phyloP scores from a whole-genome alignment of 1,140 invertebrate genomes.

The Varroa destructor region DNA sequence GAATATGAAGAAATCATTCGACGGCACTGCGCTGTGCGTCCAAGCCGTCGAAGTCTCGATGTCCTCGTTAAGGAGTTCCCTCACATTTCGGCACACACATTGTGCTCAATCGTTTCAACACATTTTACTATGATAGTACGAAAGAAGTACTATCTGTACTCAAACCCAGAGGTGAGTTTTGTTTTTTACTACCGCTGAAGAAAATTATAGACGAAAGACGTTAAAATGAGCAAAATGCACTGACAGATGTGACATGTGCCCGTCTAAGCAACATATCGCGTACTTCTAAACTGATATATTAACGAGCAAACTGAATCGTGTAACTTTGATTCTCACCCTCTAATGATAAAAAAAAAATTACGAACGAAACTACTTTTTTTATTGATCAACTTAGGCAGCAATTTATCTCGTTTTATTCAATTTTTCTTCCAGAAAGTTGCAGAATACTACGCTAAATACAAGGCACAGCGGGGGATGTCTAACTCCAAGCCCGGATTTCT shows the following conservation, averaged over 20 bases:
- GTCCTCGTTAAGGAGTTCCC: slow-evolving; percentile 13
- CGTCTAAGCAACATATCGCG: too few species aligned
- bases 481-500: slow-evolving; percentile 6
- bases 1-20: slow-evolving; percentile 15
- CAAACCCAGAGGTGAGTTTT: not conserved
- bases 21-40: not conserved
- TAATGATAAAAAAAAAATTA: too few species aligned
- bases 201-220: too few species aligned
- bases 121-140: not conserved
- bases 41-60: not conserved
- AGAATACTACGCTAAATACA: not conserved
- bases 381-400: too few species aligned
- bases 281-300: too few species aligned
- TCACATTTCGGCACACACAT: not conserved
- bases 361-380: too few species aligned
- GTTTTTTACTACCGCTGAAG: too few species aligned
- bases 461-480: not conserved
- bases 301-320: too few species aligned
- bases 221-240: too few species aligned
- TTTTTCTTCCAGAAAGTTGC: not conserved
- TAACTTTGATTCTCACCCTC: too few species aligned
- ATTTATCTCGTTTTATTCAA: too few species aligned
- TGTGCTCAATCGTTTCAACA: not conserved
- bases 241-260: too few species aligned
- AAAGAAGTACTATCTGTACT: not conserved